Conservation (phyloP, 1,140 invertebrate species). For the Diprion similis region DNA sequence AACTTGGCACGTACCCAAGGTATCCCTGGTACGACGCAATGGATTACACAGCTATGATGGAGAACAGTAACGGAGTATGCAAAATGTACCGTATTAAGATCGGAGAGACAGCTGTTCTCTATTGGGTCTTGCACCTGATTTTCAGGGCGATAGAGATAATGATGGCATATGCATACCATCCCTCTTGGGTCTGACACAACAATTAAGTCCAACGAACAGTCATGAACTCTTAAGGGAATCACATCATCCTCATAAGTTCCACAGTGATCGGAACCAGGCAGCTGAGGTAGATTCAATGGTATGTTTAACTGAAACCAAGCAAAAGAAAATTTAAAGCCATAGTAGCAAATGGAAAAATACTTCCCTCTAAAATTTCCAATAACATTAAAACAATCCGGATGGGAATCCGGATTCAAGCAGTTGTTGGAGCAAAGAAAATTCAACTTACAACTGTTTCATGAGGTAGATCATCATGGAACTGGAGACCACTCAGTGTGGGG, state of each 20-base stretch:
- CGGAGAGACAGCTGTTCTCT: slow-evolving; percentile 60
- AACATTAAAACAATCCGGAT: slow-evolving; percentile 12
- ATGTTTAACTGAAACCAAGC: slow-evolving; percentile 75
- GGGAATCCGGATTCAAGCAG: neutral
- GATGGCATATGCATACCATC: slow-evolving; percentile 82
- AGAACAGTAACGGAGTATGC: slow-evolving; percentile 83
- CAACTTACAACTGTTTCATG: slow-evolving; percentile 82
- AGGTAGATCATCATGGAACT: slow-evolving; percentile 83
- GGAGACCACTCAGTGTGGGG: slow-evolving; percentile 80
- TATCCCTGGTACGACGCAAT: slow-evolving; percentile 80
- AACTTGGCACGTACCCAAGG: slow-evolving; percentile 77
- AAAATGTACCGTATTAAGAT: slow-evolving; percentile 76
- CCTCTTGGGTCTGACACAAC: slow-evolving; percentile 77
- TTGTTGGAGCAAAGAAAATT: slow-evolving; percentile 18
- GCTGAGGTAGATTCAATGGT: slow-evolving; percentile 79
- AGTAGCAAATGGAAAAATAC: neutral
- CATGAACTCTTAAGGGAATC: slow-evolving; percentile 78
- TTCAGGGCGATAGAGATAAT: slow-evolving; percentile 81
- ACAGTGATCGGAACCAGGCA: slow-evolving; percentile 66
- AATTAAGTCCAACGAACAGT: slow-evolving; percentile 80
- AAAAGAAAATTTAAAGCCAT: slow-evolving; percentile 28
- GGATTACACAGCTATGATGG: slow-evolving; percentile 82
- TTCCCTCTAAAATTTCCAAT: neutral
- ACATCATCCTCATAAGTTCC: slow-evolving; percentile 80
- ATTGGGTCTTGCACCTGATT: slow-evolving; percentile 67